These are phyloP conservation scores for Aplysina aerophoba DNA, from an alignment of 37 sponge, comb jelly and placozoan genomes.

Conservation along the genomic window DNA sequence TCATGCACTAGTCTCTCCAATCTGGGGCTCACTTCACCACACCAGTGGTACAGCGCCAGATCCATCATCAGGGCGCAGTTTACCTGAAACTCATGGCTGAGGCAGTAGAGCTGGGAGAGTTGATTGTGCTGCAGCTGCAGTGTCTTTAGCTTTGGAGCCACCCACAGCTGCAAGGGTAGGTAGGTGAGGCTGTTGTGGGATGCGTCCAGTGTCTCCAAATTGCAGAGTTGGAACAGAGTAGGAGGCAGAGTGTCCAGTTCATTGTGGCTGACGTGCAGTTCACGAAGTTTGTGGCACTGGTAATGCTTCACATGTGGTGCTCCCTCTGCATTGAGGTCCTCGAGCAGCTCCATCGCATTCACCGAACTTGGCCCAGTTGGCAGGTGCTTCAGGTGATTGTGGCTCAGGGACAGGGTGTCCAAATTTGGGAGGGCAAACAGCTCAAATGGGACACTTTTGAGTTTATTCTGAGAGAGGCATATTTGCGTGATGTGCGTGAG, in stretches of 20 bases:
- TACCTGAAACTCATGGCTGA: conserved; percentile 32
- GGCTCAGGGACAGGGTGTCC: conserved; percentile 40
- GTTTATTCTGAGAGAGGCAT: conserved; percentile 51
- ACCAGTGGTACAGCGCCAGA: no score
- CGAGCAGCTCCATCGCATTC: background rate
- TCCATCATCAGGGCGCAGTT: background rate
- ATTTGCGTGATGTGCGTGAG: conserved; percentile 46
- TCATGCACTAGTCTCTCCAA: no score
- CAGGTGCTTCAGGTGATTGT: conserved; percentile 50
- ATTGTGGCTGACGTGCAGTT: conserved; percentile 59
- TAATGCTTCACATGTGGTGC: background rate
- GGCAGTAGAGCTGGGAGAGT: conserved; percentile 56
- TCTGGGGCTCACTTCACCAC: no score
- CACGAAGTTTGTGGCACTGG: conserved; percentile 10
- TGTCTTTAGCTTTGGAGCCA: conserved; percentile 53
- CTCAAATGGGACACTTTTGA: conserved; percentile 49
- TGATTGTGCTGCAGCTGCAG: conserved; percentile 54
- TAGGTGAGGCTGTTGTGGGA: conserved; percentile 43
- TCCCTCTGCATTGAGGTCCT: background rate
- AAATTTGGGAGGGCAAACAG: conserved; percentile 56
- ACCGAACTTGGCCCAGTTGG: conserved; percentile 16
- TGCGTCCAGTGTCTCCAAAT: conserved; percentile 53
- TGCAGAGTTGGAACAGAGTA: conserved; percentile 30
- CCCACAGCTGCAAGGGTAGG: conserved; percentile 77
- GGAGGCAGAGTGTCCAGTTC: conserved; percentile 52